A percentile compares a stretch with the other conserved stretches of the same genome.
These are phyloP conservation scores for Cephalotes varians DNA, from an alignment of 2,888 invertebrate species.

Conservation along the genomic window DNA sequence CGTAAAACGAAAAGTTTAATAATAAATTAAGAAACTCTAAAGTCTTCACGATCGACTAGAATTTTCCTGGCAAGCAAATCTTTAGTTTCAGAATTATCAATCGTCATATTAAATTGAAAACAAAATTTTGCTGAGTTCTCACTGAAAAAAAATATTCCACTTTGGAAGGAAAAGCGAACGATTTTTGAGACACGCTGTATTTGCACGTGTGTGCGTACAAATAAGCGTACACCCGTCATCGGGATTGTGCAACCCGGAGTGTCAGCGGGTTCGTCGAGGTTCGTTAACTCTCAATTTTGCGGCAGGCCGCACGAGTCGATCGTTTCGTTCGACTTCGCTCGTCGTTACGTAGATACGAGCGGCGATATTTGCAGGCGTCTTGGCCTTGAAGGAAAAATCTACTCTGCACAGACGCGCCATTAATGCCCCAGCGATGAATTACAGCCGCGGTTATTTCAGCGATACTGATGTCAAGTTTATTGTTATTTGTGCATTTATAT, in stretches of 20 bases:
- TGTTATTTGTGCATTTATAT: neutral
- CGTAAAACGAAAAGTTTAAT: neutral
- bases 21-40: neutral
- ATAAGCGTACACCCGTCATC: conserved; percentile 34
- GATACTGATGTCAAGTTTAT: conserved; percentile 15
- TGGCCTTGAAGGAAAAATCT: neutral
- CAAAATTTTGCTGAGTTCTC: neutral
- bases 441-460: conserved; percentile 35
- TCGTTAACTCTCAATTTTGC: conserved; percentile 83
- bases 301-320: conserved; percentile 67
- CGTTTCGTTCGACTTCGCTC: conserved; percentile 42
- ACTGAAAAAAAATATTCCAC: neutral
- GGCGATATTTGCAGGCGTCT: conserved; percentile 37
- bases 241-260: conserved; percentile 69
- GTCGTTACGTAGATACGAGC: conserved; percentile 29
- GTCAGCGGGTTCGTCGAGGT: conserved; percentile 78
- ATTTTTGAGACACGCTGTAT: conserved; percentile 5
- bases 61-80: neutral
- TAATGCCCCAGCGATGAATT: conserved; percentile 37
- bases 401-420: conserved; percentile 17
- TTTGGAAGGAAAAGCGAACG: neutral
- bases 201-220: conserved; percentile 8
- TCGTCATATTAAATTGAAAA: neutral
- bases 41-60: neutral
- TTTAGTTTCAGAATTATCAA: neutral